Percentiles rank a stretch among this genome's conserved stretches.
phyloP scores from a whole-genome alignment of 2,797 vertebrate genomes.

The Gallirallus australis region DNA sequence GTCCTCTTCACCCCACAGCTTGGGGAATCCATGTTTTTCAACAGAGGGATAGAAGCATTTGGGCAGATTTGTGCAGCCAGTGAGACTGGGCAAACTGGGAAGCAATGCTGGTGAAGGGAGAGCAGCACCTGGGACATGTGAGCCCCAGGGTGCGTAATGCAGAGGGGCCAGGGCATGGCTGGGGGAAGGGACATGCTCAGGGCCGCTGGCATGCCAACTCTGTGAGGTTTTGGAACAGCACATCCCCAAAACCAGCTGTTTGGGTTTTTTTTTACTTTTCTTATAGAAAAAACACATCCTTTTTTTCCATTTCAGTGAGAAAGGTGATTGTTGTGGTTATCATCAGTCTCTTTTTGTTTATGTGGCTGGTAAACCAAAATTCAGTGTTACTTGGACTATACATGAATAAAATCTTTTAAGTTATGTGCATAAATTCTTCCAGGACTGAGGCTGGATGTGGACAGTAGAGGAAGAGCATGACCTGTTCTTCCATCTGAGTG shows the following conservation, averaged over 20 bases:
- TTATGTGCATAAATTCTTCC: not conserved
- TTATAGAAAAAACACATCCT: slow-evolving; percentile 35
- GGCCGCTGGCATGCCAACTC: not conserved
- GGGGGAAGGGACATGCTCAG: not conserved
- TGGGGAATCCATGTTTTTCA: not conserved
- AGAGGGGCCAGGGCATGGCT: no score
- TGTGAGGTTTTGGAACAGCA: slow-evolving; percentile 9
- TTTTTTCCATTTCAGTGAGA: not conserved
- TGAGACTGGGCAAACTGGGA: not conserved
- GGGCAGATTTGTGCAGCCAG: rapidly evolving
- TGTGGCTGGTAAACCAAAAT: slow-evolving; percentile 14
- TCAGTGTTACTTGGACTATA: not conserved
- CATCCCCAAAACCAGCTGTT: not conserved
- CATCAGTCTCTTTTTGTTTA: slow-evolving; percentile 10
- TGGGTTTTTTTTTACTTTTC: slow-evolving; percentile 30
- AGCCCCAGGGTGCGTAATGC: not conserved
- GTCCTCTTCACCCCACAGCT: not conserved
- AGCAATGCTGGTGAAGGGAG: rapidly evolving
- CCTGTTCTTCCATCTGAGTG: not conserved
- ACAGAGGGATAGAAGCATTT: rapidly evolving
- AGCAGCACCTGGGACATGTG: not conserved
- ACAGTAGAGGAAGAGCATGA: not conserved
- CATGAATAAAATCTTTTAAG: not conserved
- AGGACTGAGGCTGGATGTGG: not conserved
- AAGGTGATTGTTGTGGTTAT: not conserved